Base-by-base conservation (phyloP, 2,888 invertebrate species). In the Trichopria drosophilae region DNA sequence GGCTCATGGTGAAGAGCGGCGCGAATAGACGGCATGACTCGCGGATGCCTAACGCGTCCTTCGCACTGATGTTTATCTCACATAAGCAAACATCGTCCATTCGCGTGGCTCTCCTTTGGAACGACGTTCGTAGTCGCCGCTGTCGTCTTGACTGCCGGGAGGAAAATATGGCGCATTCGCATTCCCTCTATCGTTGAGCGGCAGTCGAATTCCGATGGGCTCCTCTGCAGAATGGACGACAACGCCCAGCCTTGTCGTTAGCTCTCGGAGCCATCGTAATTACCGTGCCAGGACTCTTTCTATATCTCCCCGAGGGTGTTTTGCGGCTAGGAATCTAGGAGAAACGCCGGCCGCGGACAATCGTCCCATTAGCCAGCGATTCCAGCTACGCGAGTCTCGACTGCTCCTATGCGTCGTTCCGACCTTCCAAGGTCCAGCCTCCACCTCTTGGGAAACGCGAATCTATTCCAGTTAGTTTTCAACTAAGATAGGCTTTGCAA, bases 361-460 rank as follows among this genome's bases (percentile, higher is more conserved):
- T 71, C 69, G 67, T 59, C 63, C 70, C 68, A 71, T 72, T 72
- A 72, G 66, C 64, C 65, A 62, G 55, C 66, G 61, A 72, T 68
- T 67, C 64, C 66, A 69, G 62, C 65, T 60, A 67, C 65, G 65
- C 55, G 60, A 53, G 45, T 52, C 43, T 28, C 26, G 34, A 44
- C 48, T 48, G 18, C 51, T 34, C 50, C 37, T n/a, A 39, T 45
- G 59, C 63, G 65, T 65, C 67, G n/a, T n/a, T n/a, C n/a, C n/a
- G n/a, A n/a, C 64, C 66, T 66, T 43, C 53, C 62, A 64, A 64
- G 60, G 61, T 47, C 42, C 37, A 16, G n/a, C 12, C 12, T 15
- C 7, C 12, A 12, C 18, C 13, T 24, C 32, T 24, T 43, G n/a
- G n/a, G n/a, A n/a, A n/a, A n/a, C n/a, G n/a, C n/a, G n/a, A n/a